A percentile compares a stretch with the other conserved stretches of the same genome.
phyloP scores from a whole-genome alignment of 2,113 vertebrate genomes.

The Pseudolaguvia tuberculata region DNA sequence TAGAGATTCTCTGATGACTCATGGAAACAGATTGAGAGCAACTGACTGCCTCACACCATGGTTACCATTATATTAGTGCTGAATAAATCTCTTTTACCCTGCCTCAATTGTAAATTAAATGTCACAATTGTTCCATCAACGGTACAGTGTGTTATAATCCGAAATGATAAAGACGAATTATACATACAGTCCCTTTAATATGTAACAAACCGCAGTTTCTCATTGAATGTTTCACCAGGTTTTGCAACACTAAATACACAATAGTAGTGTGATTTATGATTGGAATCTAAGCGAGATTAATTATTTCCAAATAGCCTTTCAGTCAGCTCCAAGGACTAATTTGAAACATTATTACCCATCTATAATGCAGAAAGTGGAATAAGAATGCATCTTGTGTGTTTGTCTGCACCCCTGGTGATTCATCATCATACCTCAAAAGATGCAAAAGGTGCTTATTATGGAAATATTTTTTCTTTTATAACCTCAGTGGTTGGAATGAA shows the following conservation, averaged over 20 bases:
- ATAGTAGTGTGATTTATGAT: slow-evolving; percentile 61
- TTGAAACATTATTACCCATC: slow-evolving; percentile 60
- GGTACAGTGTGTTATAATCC: background rate
- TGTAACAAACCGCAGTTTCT: slow-evolving; percentile 40
- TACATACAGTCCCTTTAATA: slow-evolving; percentile 54
- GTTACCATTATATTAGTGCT: background rate
- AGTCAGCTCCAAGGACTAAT: slow-evolving; percentile 62
- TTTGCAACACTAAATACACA: slow-evolving; percentile 43
- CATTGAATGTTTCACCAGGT: slow-evolving; percentile 13
- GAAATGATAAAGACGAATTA: slow-evolving; percentile 28
- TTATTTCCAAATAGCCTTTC: slow-evolving; percentile 65
- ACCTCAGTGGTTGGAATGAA: background rate
- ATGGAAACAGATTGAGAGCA: slow-evolving; percentile 11
- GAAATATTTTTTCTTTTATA: background rate
- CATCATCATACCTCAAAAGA: slow-evolving; percentile 53
- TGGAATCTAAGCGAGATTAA: slow-evolving; percentile 61
- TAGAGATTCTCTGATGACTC: slow-evolving; percentile 33
- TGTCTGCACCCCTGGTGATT: slow-evolving; percentile 52
- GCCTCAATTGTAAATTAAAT: background rate
- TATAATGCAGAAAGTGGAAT: slow-evolving; percentile 5
- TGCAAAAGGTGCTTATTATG: slow-evolving; percentile 26
- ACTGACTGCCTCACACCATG: slow-evolving; percentile 5
- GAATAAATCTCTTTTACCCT: background rate
- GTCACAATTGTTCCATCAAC: background rate
- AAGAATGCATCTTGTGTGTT: slow-evolving; percentile 53